Evolutionary conservation across 2,888 invertebrate species (phyloP).

Genomic region (Netelia fuscicornis): DNA sequence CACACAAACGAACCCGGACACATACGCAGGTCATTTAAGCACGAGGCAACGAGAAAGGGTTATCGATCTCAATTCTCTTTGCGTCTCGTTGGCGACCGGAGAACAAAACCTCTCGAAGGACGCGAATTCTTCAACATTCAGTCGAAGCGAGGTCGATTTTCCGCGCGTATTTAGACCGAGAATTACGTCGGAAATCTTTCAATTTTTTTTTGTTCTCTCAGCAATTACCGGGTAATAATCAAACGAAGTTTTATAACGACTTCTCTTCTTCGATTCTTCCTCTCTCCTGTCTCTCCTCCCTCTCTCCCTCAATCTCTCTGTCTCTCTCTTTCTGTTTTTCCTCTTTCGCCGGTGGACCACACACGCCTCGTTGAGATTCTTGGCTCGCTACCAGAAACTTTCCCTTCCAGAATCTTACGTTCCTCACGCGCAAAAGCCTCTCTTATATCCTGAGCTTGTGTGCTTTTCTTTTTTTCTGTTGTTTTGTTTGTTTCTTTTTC

Average conservation of each 20-base stretch:
- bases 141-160: background rate
- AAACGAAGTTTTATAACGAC: background rate
- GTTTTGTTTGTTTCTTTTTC: no score
- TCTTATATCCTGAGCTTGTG: no score
- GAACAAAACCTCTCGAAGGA: slow-evolving; percentile 30
- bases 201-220: background rate
- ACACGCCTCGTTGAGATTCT: slow-evolving; percentile 65
- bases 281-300: background rate
- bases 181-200: background rate
- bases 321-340: slow-evolving; percentile 1
- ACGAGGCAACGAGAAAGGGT: background rate
- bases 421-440: slow-evolving; percentile 1
- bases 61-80: slow-evolving; percentile 34
- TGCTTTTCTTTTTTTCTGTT: background rate
- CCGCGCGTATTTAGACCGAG: no score
- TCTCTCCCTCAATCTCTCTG: background rate
- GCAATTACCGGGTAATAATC: slow-evolving; percentile 4
- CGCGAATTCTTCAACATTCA: slow-evolving; percentile 17
- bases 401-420: slow-evolving; percentile 38
- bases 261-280: background rate
- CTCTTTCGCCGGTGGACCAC: slow-evolving; percentile 54
- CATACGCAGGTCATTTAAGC: slow-evolving; percentile 1
- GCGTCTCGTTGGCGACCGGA: background rate
- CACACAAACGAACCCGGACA: slow-evolving; percentile 34
- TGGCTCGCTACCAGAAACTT: slow-evolving; percentile 61